These are phyloP conservation scores for Steinernema carpocapsae DNA, from an alignment of 2,888 invertebrate genomes.

Conservation along the genomic window DNA sequence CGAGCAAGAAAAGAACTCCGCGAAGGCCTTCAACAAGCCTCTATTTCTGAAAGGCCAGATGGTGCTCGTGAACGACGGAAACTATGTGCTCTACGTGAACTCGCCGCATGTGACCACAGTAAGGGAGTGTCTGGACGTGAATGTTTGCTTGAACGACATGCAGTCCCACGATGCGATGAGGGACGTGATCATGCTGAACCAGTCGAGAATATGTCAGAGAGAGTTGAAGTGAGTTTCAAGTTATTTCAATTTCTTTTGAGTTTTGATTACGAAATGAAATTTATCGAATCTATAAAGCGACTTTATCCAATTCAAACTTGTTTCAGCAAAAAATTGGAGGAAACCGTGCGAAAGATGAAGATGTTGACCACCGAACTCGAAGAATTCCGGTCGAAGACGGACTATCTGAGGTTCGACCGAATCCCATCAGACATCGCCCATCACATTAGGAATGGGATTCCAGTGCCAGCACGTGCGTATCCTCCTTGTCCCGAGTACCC, in stretches of 20 bases:
- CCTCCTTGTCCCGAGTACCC: not conserved
- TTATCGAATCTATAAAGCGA: too few relatives aligned
- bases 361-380: constrained; percentile 57
- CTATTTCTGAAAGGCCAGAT: constrained; percentile 54
- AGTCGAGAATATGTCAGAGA: constrained; percentile 64
- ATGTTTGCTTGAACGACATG: constrained; percentile 65
- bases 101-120: constrained; percentile 65
- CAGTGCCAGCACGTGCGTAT: constrained; percentile 56
- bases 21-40: constrained; percentile 16
- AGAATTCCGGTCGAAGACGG: constrained; percentile 53
- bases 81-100: constrained; percentile 63
- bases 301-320: too few relatives aligned
- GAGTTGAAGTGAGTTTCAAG: constrained; percentile 57
- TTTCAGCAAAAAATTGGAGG: constrained; percentile 64
- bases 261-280: too few relatives aligned
- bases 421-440: constrained; percentile 61
- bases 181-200: constrained; percentile 65
- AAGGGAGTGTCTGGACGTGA: constrained; percentile 58
- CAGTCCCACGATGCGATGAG: constrained; percentile 66
- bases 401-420: constrained; percentile 57
- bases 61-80: constrained; percentile 58
- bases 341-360: constrained; percentile 57
- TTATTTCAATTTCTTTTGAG: too few relatives aligned
- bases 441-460: constrained; percentile 50
- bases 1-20: constrained; percentile 40